Conservation (phyloP, 2,888 invertebrate genomes). For the Blomia tropicalis region DNA sequence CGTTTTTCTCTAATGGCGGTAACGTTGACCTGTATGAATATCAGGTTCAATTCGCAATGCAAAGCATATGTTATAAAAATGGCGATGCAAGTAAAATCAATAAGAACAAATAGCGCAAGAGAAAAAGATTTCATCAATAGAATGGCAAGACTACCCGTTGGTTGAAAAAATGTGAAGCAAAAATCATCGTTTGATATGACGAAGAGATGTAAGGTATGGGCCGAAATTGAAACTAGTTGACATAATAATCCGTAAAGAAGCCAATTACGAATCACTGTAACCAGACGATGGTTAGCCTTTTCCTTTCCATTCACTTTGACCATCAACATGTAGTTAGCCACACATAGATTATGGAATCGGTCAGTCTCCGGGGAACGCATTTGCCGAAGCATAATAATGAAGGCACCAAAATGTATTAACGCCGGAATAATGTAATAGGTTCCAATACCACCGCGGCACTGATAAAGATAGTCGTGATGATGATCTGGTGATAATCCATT, state of each 20-base stretch:
- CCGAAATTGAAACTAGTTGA: conserved; percentile 50
- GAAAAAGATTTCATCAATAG: conserved; percentile 45
- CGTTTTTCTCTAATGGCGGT: conserved; percentile 30
- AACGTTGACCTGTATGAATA: conserved; percentile 42
- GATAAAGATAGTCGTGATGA: neutral
- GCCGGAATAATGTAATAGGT: conserved; percentile 60
- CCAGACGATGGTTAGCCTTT: conserved; percentile 50
- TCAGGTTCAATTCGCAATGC: conserved; percentile 58
- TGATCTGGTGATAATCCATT: neutral
- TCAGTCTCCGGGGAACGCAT: conserved; percentile 62
- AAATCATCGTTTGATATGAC: conserved; percentile 22
- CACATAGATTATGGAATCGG: conserved; percentile 64
- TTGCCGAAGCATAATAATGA: conserved; percentile 53
- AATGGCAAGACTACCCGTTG: conserved; percentile 18
- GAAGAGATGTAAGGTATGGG: conserved; percentile 40
- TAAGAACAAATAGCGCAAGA: conserved; percentile 52
- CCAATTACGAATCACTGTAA: conserved; percentile 55
- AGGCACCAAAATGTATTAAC: conserved; percentile 53
- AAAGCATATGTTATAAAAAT: conserved; percentile 64
- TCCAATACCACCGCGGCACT: conserved; percentile 35
- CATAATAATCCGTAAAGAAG: conserved; percentile 51
- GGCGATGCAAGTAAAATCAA: conserved; percentile 66
- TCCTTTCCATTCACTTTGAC: conserved; percentile 51
- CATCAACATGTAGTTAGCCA: conserved; percentile 58
- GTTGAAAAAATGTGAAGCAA: conserved; percentile 28